Conservation (phyloP, 2,113 vertebrate species). For the Atrichornis clamosus region DNA sequence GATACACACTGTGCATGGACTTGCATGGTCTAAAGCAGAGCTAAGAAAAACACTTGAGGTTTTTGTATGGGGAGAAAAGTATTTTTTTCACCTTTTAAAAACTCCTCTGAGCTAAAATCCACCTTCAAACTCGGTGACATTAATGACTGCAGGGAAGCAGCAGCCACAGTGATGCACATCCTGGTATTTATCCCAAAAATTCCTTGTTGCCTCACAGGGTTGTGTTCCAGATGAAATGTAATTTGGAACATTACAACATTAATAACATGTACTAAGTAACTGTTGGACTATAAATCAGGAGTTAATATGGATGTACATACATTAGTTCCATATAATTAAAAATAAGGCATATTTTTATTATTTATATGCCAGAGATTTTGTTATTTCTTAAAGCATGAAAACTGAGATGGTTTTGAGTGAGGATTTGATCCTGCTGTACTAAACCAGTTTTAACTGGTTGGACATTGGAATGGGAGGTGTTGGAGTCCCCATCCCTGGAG, state of each 20-base stretch:
- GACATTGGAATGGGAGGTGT: background rate
- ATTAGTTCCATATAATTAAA: background rate
- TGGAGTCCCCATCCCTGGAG: background rate
- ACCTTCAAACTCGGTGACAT: background rate
- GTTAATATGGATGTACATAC: background rate
- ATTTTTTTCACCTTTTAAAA: background rate
- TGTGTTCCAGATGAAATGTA: slow-evolving; percentile 54
- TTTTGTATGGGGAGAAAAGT: slow-evolving; percentile 19
- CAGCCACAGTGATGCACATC: background rate
- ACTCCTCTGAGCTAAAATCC: slow-evolving; percentile 11
- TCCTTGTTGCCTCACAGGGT: background rate
- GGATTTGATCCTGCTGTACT: slow-evolving; percentile 6
- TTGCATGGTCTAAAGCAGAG: slow-evolving; percentile 30
- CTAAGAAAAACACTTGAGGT: slow-evolving; percentile 22
- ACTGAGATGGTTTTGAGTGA: background rate
- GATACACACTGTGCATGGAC: slow-evolving; percentile 35
- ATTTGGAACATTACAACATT: slow-evolving; percentile 42
- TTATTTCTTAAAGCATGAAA: background rate
- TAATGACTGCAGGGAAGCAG: background rate
- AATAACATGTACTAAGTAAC: background rate
- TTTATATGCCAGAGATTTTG: background rate
- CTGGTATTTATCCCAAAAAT: background rate
- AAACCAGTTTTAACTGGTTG: background rate
- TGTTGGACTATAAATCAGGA: background rate
- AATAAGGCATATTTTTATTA: background rate